Evolutionary conservation across 1,140 invertebrate species (phyloP).

Genomic region (Drosophila bocki): DNA sequence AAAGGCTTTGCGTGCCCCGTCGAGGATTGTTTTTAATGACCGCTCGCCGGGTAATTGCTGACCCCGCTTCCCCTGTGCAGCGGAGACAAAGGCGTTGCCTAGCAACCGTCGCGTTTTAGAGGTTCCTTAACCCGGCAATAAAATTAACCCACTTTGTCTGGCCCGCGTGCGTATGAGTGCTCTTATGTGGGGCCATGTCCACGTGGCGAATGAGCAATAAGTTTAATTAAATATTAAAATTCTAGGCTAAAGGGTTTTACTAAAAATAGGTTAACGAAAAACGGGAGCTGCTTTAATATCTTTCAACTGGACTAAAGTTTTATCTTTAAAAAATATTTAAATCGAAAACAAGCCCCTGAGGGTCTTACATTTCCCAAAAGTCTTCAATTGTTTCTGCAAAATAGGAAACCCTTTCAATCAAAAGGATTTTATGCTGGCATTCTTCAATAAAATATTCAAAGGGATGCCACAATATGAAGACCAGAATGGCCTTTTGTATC

Average conservation of each 20-base stretch:
- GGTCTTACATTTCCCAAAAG: not conserved
- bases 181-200: conserved; percentile 20
- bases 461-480: not conserved
- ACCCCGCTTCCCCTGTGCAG: not conserved
- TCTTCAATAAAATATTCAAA: conserved; percentile 13
- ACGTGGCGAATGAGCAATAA: conserved; percentile 51
- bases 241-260: not conserved
- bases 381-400: not conserved
- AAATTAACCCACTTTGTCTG: conserved; percentile 62
- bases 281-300: not conserved
- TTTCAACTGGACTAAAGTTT: not conserved
- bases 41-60: conserved; percentile 56
- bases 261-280: not conserved
- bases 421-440: conserved; percentile 9
- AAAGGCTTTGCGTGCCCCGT: conserved; percentile 56
- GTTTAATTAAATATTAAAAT: conserved; percentile 66
- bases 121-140: conserved; percentile 58
- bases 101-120: conserved; percentile 50
- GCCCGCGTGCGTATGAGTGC: not conserved
- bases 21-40: conserved; percentile 60
- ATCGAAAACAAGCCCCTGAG: not conserved
- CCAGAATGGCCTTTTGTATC: not conserved
- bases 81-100: conserved; percentile 44
- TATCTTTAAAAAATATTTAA: not conserved
- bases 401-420: not conserved